Conservation (phyloP, 2,113 vertebrate species). For the Rattus norvegicus region GRCr8 NC_086034.1:43082501-43083000, state of each 20-base stretch:
- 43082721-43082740: neutral
- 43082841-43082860: conserved; percentile 52
- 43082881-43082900: conserved; percentile 5
- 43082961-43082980: neutral
- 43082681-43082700: neutral
- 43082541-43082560: conserved; percentile 9
- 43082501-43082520: neutral
- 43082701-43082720: neutral
- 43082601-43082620: neutral
- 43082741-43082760: neutral
- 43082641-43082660: neutral
- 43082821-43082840: neutral
- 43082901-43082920: neutral
- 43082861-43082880: neutral
- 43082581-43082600: neutral
- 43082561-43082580: neutral
- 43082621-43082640: neutral
- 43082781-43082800: neutral
- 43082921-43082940: neutral
- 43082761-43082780: neutral
- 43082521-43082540: neutral
- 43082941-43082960: fast-evolving
- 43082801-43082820: neutral
- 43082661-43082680: neutral
- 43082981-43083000: neutral